These are phyloP conservation scores for Menura novaehollandiae DNA, from an alignment of 2,113 vertebrate genomes.

Conservation along the genomic window DNA sequence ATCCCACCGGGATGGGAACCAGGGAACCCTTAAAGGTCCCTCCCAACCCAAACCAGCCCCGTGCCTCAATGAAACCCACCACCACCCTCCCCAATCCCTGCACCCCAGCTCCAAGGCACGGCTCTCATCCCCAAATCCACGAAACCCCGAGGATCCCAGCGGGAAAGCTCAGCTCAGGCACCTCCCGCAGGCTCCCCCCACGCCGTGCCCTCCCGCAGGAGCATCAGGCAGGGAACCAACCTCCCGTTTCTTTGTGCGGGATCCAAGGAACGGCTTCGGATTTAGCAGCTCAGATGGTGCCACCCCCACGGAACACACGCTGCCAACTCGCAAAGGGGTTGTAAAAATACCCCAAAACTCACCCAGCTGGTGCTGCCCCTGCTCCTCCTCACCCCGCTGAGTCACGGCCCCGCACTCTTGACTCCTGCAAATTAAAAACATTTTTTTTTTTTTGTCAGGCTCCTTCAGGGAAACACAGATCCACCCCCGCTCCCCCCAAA, in stretches of 20 bases:
- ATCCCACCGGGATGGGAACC: not conserved
- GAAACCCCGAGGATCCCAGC: not conserved
- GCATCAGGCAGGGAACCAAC: rapidly evolving
- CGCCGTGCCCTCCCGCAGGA: not conserved
- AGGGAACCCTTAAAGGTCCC: too few relatives aligned
- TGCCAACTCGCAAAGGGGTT: not conserved
- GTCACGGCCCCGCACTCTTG: not conserved
- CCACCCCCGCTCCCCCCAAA: not conserved
- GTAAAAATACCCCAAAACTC: constrained; percentile 22
- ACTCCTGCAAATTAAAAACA: constrained; percentile 66
- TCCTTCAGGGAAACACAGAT: not conserved
- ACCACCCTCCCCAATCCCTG: not conserved
- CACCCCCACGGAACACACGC: not conserved
- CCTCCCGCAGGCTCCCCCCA: not conserved
- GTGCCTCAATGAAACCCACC: not conserved
- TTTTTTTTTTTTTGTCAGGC: constrained; percentile 48
- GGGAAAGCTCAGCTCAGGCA: not conserved
- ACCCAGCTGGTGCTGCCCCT: constrained; percentile 49
- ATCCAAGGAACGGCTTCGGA: not conserved
- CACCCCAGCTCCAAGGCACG: not conserved
- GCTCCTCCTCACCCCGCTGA: constrained; percentile 9
- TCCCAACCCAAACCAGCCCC: not conserved
- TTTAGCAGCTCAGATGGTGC: constrained; percentile 40
- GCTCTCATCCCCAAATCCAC: not conserved
- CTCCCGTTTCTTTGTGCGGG: not conserved